A percentile compares a stretch with the other conserved stretches of the same genome.
Evolutionary conservation across 2,797 vertebrate species (phyloP).

Genomic region (Lateolabrax maculatus): DNA sequence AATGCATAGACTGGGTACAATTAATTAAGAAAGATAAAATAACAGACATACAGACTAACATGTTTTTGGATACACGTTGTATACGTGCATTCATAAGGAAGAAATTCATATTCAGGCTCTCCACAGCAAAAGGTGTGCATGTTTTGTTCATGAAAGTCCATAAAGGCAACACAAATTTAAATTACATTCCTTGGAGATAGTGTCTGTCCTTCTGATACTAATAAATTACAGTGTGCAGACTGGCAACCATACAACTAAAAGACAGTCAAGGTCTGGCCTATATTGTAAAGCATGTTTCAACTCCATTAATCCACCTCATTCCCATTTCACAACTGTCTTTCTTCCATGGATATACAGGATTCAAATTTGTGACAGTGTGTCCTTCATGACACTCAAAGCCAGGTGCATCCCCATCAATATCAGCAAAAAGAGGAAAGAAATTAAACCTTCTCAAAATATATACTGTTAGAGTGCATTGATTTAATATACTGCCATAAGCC

Average conservation of each 20-base stretch:
- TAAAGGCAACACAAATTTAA: constrained; percentile 67
- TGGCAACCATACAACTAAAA: constrained; percentile 73
- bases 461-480: constrained; percentile 86
- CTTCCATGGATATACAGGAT: constrained; percentile 82
- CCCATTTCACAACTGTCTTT: constrained; percentile 80
- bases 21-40: too few relatives aligned
- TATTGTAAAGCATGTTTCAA: constrained; percentile 76
- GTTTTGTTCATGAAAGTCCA: constrained; percentile 64
- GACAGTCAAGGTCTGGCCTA: constrained; percentile 81
- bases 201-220: constrained; percentile 74
- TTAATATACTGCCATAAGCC: constrained; percentile 89
- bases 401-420: constrained; percentile 87
- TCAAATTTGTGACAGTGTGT: constrained; percentile 84
- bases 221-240: constrained; percentile 78
- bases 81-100: constrained; percentile 22
- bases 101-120: constrained; percentile 27
- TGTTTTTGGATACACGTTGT: constrained; percentile 15
- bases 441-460: constrained; percentile 88
- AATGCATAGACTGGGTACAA: not conserved
- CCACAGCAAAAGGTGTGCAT: constrained; percentile 32
- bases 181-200: constrained; percentile 65
- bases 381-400: constrained; percentile 86
- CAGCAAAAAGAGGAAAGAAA: constrained; percentile 85
- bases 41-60: not conserved
- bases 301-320: constrained; percentile 84